Evolutionary conservation across 2,888 invertebrate genomes (phyloP), one percentile per base, ranked within the genome.

Genomic region (Caenorhabditis zanzibari): DNA sequence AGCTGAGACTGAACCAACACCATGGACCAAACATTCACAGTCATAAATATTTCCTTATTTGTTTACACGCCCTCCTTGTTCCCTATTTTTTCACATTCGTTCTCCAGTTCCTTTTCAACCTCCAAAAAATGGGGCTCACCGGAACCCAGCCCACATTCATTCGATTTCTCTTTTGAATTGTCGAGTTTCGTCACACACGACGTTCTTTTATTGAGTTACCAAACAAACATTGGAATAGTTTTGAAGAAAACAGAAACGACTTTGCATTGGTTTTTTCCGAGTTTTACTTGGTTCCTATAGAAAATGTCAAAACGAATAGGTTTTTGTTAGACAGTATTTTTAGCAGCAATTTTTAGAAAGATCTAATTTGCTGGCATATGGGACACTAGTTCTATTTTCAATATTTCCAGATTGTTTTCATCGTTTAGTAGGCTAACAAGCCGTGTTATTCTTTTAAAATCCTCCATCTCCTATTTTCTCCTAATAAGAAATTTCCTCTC

Each of bases 41-140:
- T 72, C 58, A 61, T 73, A 61, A 44, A 61, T 35, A 73, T 49
- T 73, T 73, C 61, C 49, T 69, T 44, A 69, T 69, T 58, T 54
- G 58, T 56, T 54, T 69, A 44, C 69, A 41, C 14, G 38, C 58
- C 47, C 49, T 58, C 47, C 38, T 58, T 52, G 19, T 49, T n/a
- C 26, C 9, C 58, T 41, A 26, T 32, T 32, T 52, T 41, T 26
- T 38, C 38, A 16, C 24, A 24, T 49, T 28, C 26, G 19, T 26
- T 32, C 54, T 47, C 41, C 44, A 12, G 16, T 12, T 38, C 44
- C 26, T 59, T 72, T 58, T 49, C 12, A 16, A 16, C 44, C 5
- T 26, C 26, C 12, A 14, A 14, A 26, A 38, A 38, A 38, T 10
- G 10, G 5, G 7, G 61, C 61, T 44, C 66, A 52, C 66, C 64